Evolutionary conservation across 2,888 invertebrate genomes (phyloP).

Genomic region (Lithophane leautieri): DNA sequence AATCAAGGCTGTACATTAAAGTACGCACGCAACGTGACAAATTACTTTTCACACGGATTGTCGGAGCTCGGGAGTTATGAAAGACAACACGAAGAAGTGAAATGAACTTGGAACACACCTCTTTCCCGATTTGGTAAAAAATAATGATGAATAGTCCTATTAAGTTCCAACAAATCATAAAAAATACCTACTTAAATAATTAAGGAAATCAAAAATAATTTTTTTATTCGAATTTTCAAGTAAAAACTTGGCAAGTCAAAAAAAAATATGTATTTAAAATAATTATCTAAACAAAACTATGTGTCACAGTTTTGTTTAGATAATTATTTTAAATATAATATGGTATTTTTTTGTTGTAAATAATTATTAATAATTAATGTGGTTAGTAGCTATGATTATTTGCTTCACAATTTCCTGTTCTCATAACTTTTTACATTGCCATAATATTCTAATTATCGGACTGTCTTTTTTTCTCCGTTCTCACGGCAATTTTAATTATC

Average conservation of each 20-base stretch:
- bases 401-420: conserved; percentile 8
- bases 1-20: conserved; percentile 43
- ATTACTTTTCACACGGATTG: conserved; percentile 42
- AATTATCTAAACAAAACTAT: no score
- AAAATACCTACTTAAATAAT: not conserved
- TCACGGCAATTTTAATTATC: conserved; percentile 54
- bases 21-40: conserved; percentile 60
- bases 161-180: not conserved
- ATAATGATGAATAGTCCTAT: not conserved
- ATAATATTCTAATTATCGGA: conserved; percentile 34
- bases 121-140: not conserved
- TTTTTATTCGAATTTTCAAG: not conserved
- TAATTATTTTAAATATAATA: not conserved
- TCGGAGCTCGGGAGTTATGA: not conserved
- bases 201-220: not conserved
- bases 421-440: conserved; percentile 2
- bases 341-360: no score
- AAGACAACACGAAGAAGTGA: not conserved
- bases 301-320: not conserved
- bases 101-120: not conserved
- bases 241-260: no score
- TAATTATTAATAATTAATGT: no score
- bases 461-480: conserved; percentile 46
- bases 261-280: no score
- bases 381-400: conserved; percentile 8